Evolutionary conservation across 2,888 invertebrate species (phyloP).

Genomic region (Drosophila bunnanda): DNA sequence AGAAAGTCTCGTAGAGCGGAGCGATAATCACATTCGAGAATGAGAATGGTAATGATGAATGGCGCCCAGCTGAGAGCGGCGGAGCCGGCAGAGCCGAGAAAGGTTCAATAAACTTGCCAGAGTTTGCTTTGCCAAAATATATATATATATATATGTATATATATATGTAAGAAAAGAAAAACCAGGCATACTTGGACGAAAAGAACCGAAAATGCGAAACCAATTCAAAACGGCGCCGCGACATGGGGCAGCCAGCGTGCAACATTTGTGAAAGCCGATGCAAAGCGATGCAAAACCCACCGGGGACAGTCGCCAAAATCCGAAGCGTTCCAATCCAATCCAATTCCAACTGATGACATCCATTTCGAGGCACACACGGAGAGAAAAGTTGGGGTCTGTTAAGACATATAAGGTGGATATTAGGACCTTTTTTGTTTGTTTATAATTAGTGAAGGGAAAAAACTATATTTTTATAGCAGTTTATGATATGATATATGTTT

Average conservation of each 20-base stretch:
- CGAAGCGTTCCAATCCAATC: neutral
- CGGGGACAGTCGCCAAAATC: conserved; percentile 12
- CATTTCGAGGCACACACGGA: neutral
- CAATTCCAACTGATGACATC: conserved; percentile 44
- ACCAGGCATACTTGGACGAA: conserved; percentile 3
- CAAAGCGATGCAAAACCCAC: conserved; percentile 8
- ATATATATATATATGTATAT: too few species aligned
- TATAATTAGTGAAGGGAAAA: too few species aligned
- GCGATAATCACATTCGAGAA: conserved; percentile 38
- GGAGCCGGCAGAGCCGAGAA: conserved; percentile 18
- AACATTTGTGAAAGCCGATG: conserved; percentile 72
- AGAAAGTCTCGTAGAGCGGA: conserved; percentile 75
- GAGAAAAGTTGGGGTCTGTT: neutral
- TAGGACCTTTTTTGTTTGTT: too few species aligned
- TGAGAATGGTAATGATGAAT: conserved; percentile 49
- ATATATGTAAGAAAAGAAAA: conserved; percentile 49
- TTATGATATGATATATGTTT: too few species aligned
- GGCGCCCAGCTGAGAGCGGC: conserved; percentile 58
- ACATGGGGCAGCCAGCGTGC: conserved; percentile 56
- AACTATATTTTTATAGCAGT: too few species aligned
- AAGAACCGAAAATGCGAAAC: conserved; percentile 52
- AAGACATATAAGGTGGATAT: neutral
- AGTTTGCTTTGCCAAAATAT: conserved; percentile 82
- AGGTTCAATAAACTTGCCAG: conserved; percentile 81
- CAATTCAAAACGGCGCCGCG: conserved; percentile 30